A percentile compares a stretch with the other conserved stretches of the same genome.
Evolutionary conservation across 2,113 vertebrate species (phyloP).

Genomic region (Melanocharis versteri): DNA sequence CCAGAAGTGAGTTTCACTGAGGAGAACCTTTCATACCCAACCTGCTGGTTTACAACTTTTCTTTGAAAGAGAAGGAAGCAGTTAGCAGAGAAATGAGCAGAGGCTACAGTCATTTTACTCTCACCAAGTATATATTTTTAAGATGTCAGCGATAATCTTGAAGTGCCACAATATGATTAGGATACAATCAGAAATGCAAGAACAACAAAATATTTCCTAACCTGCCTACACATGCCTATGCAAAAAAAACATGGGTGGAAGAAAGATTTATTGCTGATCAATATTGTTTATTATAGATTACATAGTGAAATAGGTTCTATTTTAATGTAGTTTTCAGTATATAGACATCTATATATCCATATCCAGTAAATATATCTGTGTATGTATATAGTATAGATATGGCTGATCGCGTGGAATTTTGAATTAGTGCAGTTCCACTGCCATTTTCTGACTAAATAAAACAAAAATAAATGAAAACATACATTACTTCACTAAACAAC

Average conservation of each 20-base stretch:
- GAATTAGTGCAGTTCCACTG: background rate
- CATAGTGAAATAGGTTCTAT: background rate
- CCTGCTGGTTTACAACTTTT: background rate
- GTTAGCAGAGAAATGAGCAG: background rate
- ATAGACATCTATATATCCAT: background rate
- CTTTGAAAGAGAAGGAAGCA: background rate
- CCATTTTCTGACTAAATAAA: background rate
- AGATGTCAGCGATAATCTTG: background rate
- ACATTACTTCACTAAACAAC: background rate
- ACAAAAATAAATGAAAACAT: background rate
- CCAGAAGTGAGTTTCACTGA: background rate
- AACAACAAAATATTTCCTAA: background rate
- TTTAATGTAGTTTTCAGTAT: background rate
- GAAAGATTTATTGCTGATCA: background rate
- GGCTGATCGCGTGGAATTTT: background rate
- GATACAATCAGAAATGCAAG: background rate
- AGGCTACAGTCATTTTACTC: background rate
- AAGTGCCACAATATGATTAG: background rate
- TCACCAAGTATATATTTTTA: background rate
- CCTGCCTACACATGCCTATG: background rate
- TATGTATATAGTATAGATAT: background rate
- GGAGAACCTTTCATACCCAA: background rate
- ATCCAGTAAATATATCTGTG: background rate
- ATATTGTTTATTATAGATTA: background rate
- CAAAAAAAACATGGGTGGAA: background rate